phyloP scores from a whole-genome alignment of 2,113 vertebrate genomes.

The Seriola dumerili region DNA sequence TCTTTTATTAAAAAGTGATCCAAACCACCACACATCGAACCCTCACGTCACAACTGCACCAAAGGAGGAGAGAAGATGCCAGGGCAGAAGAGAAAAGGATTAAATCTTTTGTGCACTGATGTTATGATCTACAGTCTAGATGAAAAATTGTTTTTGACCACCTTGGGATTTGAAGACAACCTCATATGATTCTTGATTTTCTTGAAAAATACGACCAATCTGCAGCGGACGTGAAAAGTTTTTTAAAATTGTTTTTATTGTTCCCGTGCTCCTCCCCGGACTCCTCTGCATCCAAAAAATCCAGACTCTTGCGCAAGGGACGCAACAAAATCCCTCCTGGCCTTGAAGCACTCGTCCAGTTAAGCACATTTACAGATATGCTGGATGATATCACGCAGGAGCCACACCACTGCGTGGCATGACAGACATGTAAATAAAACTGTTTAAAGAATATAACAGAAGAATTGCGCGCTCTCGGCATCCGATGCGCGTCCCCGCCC shows the following conservation, averaged over 20 bases:
- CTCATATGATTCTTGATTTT: not conserved
- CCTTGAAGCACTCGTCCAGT: not conserved
- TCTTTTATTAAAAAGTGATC: too few species aligned
- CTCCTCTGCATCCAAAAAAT: slow-evolving; percentile 38
- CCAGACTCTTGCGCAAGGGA: slow-evolving; percentile 26
- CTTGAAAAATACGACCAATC: slow-evolving; percentile 18
- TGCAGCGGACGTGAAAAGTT: slow-evolving; percentile 51
- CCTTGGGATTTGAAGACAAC: not conserved
- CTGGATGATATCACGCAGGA: not conserved
- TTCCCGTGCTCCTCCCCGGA: not conserved
- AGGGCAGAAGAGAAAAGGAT: slow-evolving; percentile 29
- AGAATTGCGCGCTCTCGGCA: slow-evolving; percentile 81
- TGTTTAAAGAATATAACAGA: slow-evolving; percentile 55
- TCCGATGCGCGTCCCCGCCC: slow-evolving; percentile 81
- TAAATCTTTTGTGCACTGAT: not conserved
- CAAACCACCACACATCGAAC: too few species aligned
- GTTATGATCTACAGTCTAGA: not conserved
- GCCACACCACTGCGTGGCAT: not conserved
- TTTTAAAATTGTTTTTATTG: not conserved
- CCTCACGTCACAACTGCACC: not conserved
- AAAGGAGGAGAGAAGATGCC: slow-evolving; percentile 35
- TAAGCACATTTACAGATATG: slow-evolving; percentile 18
- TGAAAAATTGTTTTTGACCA: not conserved
- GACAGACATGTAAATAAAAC: slow-evolving; percentile 49
- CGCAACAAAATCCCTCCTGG: slow-evolving; percentile 13